Conservation (phyloP, 2,888 invertebrate genomes). For the Melieria omissa region DNA sequence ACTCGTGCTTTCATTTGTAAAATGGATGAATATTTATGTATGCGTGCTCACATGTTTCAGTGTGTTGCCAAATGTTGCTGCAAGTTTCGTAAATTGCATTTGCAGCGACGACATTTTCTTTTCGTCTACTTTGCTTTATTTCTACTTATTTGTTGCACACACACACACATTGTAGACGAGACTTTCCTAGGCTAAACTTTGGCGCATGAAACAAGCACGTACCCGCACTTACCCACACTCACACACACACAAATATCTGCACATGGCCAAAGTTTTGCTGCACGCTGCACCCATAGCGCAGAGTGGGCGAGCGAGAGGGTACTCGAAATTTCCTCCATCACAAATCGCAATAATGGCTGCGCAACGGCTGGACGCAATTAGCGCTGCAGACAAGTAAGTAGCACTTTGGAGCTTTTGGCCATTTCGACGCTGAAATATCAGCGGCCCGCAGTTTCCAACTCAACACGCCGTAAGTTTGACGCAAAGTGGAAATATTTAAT, state of each 20-base stretch:
- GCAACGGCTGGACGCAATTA: slow-evolving; percentile 1
- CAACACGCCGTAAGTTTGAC: background rate
- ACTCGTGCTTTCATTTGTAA: background rate
- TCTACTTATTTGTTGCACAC: background rate
- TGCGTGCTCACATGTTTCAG: background rate
- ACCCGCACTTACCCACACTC: slow-evolving; percentile 8
- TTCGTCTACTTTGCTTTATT: background rate
- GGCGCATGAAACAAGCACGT: background rate
- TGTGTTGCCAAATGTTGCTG: background rate
- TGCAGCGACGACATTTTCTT: background rate
- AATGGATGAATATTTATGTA: background rate
- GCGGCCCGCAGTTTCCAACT: background rate
- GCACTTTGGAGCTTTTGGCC: no score
- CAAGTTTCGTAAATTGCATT: slow-evolving; percentile 16
- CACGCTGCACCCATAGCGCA: background rate
- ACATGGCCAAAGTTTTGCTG: background rate
- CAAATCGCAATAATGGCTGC: background rate
- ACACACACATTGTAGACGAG: background rate
- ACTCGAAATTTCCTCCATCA: background rate
- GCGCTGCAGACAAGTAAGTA: background rate
- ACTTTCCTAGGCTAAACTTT: no score
- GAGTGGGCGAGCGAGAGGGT: background rate
- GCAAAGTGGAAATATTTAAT: background rate
- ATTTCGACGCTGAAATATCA: background rate
- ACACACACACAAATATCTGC: slow-evolving; percentile 13